These are phyloP conservation scores for Odontomachus brunneus DNA, from an alignment of 1,140 invertebrate genomes.

Conservation along the genomic window DNA sequence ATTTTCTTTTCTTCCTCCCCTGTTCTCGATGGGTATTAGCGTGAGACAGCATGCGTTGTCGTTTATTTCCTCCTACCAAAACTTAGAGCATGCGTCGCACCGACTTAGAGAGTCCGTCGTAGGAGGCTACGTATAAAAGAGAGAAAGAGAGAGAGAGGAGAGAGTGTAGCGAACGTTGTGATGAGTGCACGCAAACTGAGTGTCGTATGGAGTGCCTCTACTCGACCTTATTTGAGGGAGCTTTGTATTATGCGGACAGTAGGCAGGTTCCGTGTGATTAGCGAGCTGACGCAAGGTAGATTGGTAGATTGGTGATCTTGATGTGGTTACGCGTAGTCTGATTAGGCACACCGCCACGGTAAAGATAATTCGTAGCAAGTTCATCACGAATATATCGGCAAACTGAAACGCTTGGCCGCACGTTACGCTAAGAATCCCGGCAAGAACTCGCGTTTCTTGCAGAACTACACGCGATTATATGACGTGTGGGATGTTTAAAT, in stretches of 20 bases:
- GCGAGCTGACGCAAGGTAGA: conserved; percentile 35
- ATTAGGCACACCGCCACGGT: neutral
- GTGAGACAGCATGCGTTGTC: conserved; percentile 52
- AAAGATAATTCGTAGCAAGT: neutral
- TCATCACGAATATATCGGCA: neutral
- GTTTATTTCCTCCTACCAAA: conserved; percentile 18
- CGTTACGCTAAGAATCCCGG: neutral
- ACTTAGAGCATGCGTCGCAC: conserved; percentile 55
- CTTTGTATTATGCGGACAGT: conserved; percentile 40
- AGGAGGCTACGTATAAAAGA: conserved; percentile 3
- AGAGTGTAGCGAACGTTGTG: conserved; percentile 32
- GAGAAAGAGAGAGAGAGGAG: neutral
- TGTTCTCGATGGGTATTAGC: conserved; percentile 42
- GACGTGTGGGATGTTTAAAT: too few species aligned
- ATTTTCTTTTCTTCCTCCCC: neutral
- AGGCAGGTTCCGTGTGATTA: conserved; percentile 47
- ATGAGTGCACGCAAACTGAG: conserved; percentile 50
- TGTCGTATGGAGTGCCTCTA: conserved; percentile 37
- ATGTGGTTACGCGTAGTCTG: neutral
- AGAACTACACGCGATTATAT: too few species aligned
- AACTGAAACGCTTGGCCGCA: neutral
- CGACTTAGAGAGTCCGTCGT: conserved; percentile 47
- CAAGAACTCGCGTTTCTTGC: too few species aligned
- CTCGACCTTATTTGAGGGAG: neutral
- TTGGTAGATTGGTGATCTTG: conserved; percentile 9